Conservation (phyloP, 2,113 vertebrate species). For the Orycteropus afer region DNA sequence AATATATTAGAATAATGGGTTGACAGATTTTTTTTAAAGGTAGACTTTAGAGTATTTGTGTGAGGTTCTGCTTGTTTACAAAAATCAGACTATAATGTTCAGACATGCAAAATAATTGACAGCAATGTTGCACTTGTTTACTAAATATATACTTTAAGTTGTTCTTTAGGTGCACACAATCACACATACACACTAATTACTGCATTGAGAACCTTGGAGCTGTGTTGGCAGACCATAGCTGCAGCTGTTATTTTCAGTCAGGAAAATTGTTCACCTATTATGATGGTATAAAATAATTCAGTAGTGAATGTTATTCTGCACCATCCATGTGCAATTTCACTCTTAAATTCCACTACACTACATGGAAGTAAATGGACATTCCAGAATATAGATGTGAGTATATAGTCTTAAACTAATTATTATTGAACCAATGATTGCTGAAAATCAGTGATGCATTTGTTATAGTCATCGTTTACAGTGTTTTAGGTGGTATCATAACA, state of each 20-base stretch:
- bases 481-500: slow-evolving; percentile 64
- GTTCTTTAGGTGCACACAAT: not conserved
- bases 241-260: slow-evolving; percentile 38
- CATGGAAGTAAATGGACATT: slow-evolving; percentile 74
- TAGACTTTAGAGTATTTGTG: slow-evolving; percentile 63
- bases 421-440: slow-evolving; percentile 72
- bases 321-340: slow-evolving; percentile 66
- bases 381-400: slow-evolving; percentile 72
- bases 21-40: slow-evolving; percentile 23
- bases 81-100: slow-evolving; percentile 68
- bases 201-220: slow-evolving; percentile 21
- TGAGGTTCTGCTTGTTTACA: slow-evolving; percentile 79
- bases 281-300: slow-evolving; percentile 41
- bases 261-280: slow-evolving; percentile 33
- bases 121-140: slow-evolving; percentile 69
- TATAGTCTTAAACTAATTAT: slow-evolving; percentile 69
- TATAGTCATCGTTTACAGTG: slow-evolving; percentile 73
- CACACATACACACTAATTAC: not conserved
- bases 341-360: slow-evolving; percentile 69
- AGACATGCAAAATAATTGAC: slow-evolving; percentile 59
- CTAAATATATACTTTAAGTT: slow-evolving; percentile 46
- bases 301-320: slow-evolving; percentile 61
- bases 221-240: not conserved
- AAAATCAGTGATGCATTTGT: slow-evolving; percentile 74
- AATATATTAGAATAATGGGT: slow-evolving; percentile 64